phyloP scores from a whole-genome alignment of 1,140 invertebrate species.

The Heliconius hermathena region DNA sequence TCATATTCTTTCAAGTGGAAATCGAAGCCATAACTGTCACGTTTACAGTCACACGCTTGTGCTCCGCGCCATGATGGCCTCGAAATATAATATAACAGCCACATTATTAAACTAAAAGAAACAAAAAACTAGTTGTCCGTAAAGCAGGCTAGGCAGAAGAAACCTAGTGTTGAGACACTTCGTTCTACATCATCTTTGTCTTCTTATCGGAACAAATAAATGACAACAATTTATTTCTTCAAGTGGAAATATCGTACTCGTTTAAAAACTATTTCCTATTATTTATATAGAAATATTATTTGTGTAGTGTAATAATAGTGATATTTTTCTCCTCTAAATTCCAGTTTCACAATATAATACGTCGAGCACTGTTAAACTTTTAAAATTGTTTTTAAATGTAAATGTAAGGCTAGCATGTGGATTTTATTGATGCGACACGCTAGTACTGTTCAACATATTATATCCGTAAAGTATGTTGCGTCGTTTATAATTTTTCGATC shows the following conservation, averaged over 20 bases:
- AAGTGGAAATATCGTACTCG: background rate
- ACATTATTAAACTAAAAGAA: too few relatives aligned
- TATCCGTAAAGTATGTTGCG: background rate
- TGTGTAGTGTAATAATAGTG: background rate
- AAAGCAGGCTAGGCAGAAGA: too few relatives aligned
- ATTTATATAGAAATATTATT: background rate
- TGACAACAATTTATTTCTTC: background rate
- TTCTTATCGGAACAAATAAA: background rate
- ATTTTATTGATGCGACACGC: slow-evolving; percentile 3
- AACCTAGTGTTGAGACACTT: too few relatives aligned
- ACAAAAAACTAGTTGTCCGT: too few relatives aligned
- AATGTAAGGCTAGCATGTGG: slow-evolving; percentile 5
- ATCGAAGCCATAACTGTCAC: too few relatives aligned
- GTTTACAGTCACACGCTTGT: too few relatives aligned
- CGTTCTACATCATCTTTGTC: too few relatives aligned
- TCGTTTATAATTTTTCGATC: background rate
- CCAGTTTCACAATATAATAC: background rate
- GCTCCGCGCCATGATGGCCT: too few relatives aligned
- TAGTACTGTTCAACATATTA: background rate
- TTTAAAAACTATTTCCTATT: too few relatives aligned
- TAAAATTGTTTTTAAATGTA: slow-evolving; percentile 11
- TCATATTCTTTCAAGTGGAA: too few relatives aligned
- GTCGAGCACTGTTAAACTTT: slow-evolving; percentile 1
- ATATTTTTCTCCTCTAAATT: background rate
- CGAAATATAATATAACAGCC: too few relatives aligned